Evolutionary conservation across 2,888 invertebrate genomes (phyloP).

Genomic region (Odontomyia ornata): DNA sequence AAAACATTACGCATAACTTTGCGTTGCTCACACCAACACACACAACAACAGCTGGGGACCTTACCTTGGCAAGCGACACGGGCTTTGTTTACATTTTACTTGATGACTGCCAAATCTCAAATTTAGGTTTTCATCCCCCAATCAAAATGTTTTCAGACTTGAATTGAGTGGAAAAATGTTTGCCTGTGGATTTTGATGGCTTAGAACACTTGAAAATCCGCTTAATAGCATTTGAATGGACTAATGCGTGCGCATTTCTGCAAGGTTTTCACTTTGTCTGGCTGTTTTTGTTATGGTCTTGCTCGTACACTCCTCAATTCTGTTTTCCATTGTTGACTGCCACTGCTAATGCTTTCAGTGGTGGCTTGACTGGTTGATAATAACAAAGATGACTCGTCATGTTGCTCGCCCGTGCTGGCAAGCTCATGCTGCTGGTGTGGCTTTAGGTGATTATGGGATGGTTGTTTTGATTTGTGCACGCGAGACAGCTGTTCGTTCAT

Average conservation of each 20-base stretch:
- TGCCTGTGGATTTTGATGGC: not conserved
- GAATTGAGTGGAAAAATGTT: no score
- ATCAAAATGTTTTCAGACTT: no score
- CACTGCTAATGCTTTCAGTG: no score
- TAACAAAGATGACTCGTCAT: slow-evolving; percentile 11
- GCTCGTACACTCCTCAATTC: not conserved
- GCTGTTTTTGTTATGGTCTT: slow-evolving; percentile 26
- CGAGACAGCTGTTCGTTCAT: slow-evolving; percentile 13
- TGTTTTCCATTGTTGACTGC: not conserved
- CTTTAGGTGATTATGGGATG: slow-evolving; percentile 13
- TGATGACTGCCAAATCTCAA: not conserved
- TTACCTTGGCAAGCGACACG: not conserved
- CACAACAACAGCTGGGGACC: not conserved
- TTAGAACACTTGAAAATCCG: not conserved
- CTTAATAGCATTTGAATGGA: not conserved
- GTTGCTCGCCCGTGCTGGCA: no score
- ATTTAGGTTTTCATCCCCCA: not conserved
- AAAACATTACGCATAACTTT: no score
- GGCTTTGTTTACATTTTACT: slow-evolving; percentile 24
- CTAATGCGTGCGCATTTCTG: slow-evolving; percentile 14
- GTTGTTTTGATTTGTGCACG: slow-evolving; percentile 13
- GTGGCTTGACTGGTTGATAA: not conserved
- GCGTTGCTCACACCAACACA: no score
- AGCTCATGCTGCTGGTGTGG: not conserved
- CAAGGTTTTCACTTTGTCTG: not conserved